Conservation (phyloP, 2,113 vertebrate genomes). For the Rhinoptilus africanus region DNA sequence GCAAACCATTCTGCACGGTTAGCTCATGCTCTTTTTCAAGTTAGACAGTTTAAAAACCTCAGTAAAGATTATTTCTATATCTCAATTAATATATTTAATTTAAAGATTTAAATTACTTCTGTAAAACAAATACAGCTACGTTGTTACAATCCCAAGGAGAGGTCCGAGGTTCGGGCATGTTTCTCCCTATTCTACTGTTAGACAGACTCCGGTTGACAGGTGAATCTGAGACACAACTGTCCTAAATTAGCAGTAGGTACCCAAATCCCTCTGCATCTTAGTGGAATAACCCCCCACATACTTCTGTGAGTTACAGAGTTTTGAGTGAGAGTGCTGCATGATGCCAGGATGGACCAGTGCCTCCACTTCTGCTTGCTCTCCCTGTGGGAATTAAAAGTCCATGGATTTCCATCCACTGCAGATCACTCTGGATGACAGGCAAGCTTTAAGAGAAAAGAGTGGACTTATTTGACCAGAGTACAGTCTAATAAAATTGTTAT, state of each 20-base stretch:
- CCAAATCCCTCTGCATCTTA: not conserved
- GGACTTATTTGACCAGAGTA: not conserved
- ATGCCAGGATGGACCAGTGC: not conserved
- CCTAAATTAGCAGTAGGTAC: not conserved
- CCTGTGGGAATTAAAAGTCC: not conserved
- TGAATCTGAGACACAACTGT: not conserved
- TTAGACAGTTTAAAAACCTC: not conserved
- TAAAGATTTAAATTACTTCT: not conserved
- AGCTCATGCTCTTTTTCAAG: not conserved
- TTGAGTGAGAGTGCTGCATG: not conserved
- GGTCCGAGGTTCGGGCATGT: not conserved
- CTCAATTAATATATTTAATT: not conserved
- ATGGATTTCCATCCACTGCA: fast-evolving
- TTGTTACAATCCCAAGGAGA: not conserved
- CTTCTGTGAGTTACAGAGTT: not conserved
- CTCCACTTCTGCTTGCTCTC: not conserved
- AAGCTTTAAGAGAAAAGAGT: not conserved
- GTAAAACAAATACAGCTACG: not conserved
- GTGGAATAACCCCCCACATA: not conserved
- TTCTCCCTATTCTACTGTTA: not conserved
- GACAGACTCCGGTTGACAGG: not conserved
- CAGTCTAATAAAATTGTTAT: not conserved
- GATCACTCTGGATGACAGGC: not conserved
- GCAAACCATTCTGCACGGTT: not conserved
- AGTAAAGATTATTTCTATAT: not conserved